phyloP scores from a whole-genome alignment of 2,888 invertebrate genomes.

The Dynastes grantii region DNA sequence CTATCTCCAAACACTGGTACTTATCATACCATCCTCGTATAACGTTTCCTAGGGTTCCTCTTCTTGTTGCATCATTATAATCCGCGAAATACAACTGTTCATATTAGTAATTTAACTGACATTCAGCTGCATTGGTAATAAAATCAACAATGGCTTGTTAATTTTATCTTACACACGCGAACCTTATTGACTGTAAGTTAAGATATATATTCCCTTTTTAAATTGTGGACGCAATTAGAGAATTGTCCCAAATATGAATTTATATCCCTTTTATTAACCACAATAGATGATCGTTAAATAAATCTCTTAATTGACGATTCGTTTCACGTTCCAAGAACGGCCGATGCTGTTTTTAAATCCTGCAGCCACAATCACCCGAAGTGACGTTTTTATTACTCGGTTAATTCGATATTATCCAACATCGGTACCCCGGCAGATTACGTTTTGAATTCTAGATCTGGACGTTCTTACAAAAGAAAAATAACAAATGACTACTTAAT shows the following conservation, averaged over 20 bases:
- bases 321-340: slow-evolving; percentile 4
- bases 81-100: too few relatives aligned
- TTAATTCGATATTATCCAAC: slow-evolving; percentile 8
- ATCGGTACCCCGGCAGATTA: not conserved
- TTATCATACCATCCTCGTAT: too few relatives aligned
- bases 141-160: too few relatives aligned
- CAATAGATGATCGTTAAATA: slow-evolving; percentile 27
- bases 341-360: not conserved
- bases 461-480: too few relatives aligned
- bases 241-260: not conserved
- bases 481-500: too few relatives aligned
- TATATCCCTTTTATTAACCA: slow-evolving; percentile 39
- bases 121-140: too few relatives aligned
- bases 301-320: slow-evolving; percentile 25
- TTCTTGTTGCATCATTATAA: too few relatives aligned
- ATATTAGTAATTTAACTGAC: too few relatives aligned
- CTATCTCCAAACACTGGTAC: too few relatives aligned
- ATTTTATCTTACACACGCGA: too few relatives aligned
- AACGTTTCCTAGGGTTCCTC: too few relatives aligned
- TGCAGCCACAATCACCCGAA: not conserved
- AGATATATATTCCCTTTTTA: not conserved
- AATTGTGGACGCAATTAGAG: not conserved
- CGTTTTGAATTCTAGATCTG: not conserved
- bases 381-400: slow-evolving; percentile 15
- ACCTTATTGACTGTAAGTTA: not conserved